phyloP scores from a whole-genome alignment of 2,888 invertebrate genomes.

The Himalopsyche tibetana region DNA sequence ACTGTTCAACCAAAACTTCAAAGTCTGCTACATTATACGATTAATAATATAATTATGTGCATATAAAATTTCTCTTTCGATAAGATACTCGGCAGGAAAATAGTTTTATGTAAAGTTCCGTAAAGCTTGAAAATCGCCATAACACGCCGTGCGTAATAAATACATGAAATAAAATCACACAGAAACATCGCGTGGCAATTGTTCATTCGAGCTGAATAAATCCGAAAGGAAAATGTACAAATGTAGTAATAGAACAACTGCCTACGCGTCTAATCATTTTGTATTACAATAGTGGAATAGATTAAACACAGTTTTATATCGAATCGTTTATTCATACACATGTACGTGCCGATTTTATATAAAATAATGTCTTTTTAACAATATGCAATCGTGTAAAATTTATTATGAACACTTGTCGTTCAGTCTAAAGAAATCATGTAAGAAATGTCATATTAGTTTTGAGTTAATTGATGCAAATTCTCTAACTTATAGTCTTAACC shows the following conservation, averaged over 20 bases:
- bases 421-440: too few species aligned
- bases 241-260: background rate
- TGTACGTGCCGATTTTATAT: background rate
- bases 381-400: background rate
- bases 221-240: slow-evolving; percentile 4
- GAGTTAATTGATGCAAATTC: too few species aligned
- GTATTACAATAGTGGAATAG: slow-evolving; percentile 13
- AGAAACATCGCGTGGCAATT: slow-evolving; percentile 26
- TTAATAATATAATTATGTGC: background rate
- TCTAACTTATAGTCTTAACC: too few species aligned
- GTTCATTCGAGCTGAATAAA: slow-evolving; percentile 13
- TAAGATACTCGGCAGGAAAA: background rate
- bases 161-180: background rate
- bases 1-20: background rate
- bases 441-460: too few species aligned
- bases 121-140: background rate
- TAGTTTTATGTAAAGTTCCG: background rate
- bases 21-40: background rate
- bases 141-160: background rate
- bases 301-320: background rate
- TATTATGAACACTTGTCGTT: too few species aligned
- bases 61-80: background rate
- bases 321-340: background rate
- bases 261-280: slow-evolving; percentile 10
- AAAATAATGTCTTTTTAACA: background rate